Conservation (phyloP, 1,140 invertebrate species). For the Dendrolimus kikuchii region DNA sequence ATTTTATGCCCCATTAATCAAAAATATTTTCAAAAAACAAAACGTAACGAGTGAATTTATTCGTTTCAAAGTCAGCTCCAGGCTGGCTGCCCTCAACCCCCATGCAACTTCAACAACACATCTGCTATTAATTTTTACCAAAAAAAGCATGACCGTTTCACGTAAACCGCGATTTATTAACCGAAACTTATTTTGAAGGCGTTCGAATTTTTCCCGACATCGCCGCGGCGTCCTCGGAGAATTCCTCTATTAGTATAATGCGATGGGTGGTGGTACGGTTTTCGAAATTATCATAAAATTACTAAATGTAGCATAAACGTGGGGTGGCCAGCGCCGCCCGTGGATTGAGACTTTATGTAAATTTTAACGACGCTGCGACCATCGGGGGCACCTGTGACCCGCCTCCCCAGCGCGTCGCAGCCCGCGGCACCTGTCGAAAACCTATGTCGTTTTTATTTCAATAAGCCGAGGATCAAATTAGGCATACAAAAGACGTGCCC, state of each 20-base stretch:
- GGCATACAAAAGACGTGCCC: constrained; percentile 49
- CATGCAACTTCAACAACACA: constrained; percentile 56
- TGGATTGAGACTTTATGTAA: constrained; percentile 72
- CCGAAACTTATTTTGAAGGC: constrained; percentile 58
- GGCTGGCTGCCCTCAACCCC: constrained; percentile 33
- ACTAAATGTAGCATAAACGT: constrained; percentile 71
- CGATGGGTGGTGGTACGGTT: constrained; percentile 66
- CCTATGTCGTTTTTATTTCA: constrained; percentile 71
- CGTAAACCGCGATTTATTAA: constrained; percentile 60
- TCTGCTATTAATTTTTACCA: constrained; percentile 63
- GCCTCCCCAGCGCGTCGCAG: constrained; percentile 22
- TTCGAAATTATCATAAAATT: constrained; percentile 72
- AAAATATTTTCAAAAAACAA: constrained; percentile 46
- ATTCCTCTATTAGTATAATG: constrained; percentile 70
- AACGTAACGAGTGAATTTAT: constrained; percentile 60
- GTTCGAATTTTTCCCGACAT: constrained; percentile 49
- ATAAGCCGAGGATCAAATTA: constrained; percentile 69
- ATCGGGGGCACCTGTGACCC: constrained; percentile 66
- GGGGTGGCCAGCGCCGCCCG: constrained; percentile 58
- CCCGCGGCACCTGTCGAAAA: constrained; percentile 64
- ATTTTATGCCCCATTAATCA: constrained; percentile 64
- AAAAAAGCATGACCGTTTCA: constrained; percentile 55
- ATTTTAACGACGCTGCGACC: constrained; percentile 70
- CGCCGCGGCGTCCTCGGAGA: constrained; percentile 35
- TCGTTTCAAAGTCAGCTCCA: constrained; percentile 49